Evolutionary conservation across 2,888 invertebrate species (phyloP), one percentile per base, ranked within the genome.

Genomic region (Eupithecia subfuscata): DNA sequence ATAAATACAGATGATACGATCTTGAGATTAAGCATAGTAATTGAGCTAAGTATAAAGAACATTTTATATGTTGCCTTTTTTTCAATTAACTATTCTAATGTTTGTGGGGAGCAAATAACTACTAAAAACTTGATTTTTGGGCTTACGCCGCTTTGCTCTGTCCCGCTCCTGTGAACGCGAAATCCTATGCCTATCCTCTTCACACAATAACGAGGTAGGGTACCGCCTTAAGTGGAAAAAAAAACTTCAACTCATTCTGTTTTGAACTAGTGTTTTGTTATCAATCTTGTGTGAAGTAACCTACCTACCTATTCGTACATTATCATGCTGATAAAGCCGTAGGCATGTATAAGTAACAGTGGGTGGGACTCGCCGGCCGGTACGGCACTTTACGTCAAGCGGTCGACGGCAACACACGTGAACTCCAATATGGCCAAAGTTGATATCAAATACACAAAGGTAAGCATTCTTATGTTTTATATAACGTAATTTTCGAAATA

Each of bases 401-500:
- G 77, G 80, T 77, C 65, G 79, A 56, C 75, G 78, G 78, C 45
- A 80, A 67, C 81, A 82, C 85, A 87, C 90, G 88, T 79, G 79
- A 70, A 69, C 65, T 71, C 72, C 79, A 92, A 85, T 77, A 95
- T 95, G 95, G 91, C 88, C 75, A 93, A 93, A 85, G 94, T 95
- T 78, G 89, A 93, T 80, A 91, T 95, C 84, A 93, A 95, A 85
- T 95, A 95, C 82, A 95, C 93, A 0, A 92, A 95, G 92, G 95
- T 95, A 85, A 79, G 87, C 76, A 40, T 67, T 45, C 12, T 67
- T 11, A 3, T 67, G 4, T 40, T n/a, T 40, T 22, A 64, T 56
- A 12, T 5, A 60, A 11, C 22, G 0, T 22, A 22, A 11, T 9
- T 60, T 25, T 22, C 6, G 25, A 60, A 22, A 25, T 60, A 22